These are phyloP conservation scores for Nomia melanderi DNA, from an alignment of 1,140 invertebrate genomes.

Conservation along the genomic window DNA sequence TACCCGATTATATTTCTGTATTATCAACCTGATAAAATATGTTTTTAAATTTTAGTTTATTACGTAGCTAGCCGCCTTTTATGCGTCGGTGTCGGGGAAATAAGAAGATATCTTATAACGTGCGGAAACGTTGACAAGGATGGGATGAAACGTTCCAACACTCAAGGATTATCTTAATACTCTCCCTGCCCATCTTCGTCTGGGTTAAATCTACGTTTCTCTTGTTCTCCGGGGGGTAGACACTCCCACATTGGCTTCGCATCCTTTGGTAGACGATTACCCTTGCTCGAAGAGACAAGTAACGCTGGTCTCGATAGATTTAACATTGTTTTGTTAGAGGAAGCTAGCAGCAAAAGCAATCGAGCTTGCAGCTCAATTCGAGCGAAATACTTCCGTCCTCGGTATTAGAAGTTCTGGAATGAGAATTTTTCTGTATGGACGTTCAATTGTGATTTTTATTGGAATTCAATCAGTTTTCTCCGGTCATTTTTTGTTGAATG, in stretches of 20 bases:
- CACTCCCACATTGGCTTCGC: conserved; percentile 26
- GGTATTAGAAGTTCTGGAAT: neutral
- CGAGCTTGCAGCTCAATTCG: neutral
- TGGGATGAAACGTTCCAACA: conserved; percentile 18
- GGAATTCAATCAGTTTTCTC: too few relatives aligned
- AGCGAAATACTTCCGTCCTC: neutral
- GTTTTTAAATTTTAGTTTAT: conserved; percentile 7
- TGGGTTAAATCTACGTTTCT: neutral
- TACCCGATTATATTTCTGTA: neutral
- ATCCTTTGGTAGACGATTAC: conserved; percentile 55
- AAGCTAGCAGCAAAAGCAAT: neutral
- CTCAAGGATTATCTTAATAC: conserved; percentile 45
- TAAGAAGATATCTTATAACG: neutral
- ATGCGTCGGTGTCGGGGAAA: conserved; percentile 8
- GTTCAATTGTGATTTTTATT: too few relatives aligned
- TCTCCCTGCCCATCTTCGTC: neutral
- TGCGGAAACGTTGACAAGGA: conserved; percentile 24
- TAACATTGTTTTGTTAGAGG: conserved; percentile 38
- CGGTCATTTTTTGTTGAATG: too few relatives aligned
- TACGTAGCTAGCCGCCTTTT: neutral
- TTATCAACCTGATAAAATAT: neutral
- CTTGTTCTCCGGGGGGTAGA: conserved; percentile 6
- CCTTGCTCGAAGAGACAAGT: conserved; percentile 35
- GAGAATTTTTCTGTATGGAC: too few relatives aligned
- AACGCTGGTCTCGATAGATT: conserved; percentile 57